A percentile compares a stretch with the other conserved stretches of the same genome.
phyloP scores from a whole-genome alignment of 2,797 vertebrate species.

The Ptychadena robeensis region DNA sequence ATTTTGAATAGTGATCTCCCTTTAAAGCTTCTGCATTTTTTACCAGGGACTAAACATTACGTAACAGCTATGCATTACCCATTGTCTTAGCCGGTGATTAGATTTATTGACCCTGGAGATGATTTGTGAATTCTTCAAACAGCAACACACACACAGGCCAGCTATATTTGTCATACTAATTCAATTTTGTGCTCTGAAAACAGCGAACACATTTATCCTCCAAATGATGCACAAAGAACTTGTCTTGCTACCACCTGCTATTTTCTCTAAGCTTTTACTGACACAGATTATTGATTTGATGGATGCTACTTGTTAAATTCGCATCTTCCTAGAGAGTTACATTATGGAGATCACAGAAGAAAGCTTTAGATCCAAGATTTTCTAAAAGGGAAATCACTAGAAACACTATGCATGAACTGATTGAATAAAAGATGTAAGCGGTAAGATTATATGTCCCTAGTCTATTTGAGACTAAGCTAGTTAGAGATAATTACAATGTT shows the following conservation, averaged over 20 bases:
- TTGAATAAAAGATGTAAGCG: background rate
- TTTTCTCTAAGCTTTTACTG: constrained; percentile 41
- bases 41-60: background rate
- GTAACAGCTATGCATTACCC: background rate
- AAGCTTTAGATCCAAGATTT: background rate
- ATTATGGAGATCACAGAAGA: background rate
- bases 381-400: background rate
- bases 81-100: background rate
- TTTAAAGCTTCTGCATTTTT: background rate
- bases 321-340: constrained; percentile 15
- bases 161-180: constrained; percentile 31
- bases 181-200: background rate
- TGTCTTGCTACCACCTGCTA: constrained; percentile 16
- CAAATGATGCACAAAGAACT: constrained; percentile 10
- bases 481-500: background rate
- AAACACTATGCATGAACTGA: background rate
- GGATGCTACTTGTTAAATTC: constrained; percentile 18
- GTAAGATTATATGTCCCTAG: background rate
- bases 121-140: constrained; percentile 25
- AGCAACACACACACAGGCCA: background rate
- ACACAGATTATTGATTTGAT: constrained; percentile 37
- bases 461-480: background rate
- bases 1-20: too few species aligned
- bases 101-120: constrained; percentile 31
- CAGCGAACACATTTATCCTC: constrained; percentile 22